Percentiles rank a stretch among this genome's conserved stretches.
Conservation (phyloP, 2,888 invertebrate species). For the Chrysolina haemoptera region DNA sequence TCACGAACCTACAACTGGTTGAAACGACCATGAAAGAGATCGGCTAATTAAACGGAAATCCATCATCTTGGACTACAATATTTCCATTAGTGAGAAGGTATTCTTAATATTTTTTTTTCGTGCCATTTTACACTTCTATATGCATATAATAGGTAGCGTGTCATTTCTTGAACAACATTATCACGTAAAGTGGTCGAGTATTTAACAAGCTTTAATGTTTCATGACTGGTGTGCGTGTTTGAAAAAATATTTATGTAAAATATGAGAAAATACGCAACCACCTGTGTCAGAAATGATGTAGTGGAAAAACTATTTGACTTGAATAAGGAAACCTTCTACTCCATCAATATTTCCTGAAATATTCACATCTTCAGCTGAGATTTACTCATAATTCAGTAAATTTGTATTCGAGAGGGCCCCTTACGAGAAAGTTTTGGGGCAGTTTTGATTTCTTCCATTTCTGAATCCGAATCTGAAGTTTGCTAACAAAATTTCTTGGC, state of each 20-base stretch:
- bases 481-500: too few species aligned
- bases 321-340: not conserved
- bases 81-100: not conserved
- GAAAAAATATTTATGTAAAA: constrained; percentile 40
- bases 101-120: not conserved
- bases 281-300: constrained; percentile 36
- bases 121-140: constrained; percentile 7
- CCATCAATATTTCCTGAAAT: not conserved
- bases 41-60: not conserved
- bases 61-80: not conserved
- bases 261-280: constrained; percentile 40
- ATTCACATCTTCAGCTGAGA: too few species aligned
- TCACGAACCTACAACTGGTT: not conserved
- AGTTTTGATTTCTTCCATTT: too few species aligned
- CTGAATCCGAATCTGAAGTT: too few species aligned
- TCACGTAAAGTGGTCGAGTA: constrained; percentile 53
- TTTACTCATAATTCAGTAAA: not conserved
- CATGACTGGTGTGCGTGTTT: constrained; percentile 55
- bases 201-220: constrained; percentile 58
- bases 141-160: constrained; percentile 18
- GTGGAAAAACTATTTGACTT: not conserved
- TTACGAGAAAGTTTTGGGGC: too few species aligned
- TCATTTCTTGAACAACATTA: constrained; percentile 48
- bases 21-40: not conserved
- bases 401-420: too few species aligned